A percentile compares a stretch with the other conserved stretches of the same genome.
Evolutionary conservation across 2,113 vertebrate species (phyloP).

Genomic region (Isurus oxyrinchus): DNA sequence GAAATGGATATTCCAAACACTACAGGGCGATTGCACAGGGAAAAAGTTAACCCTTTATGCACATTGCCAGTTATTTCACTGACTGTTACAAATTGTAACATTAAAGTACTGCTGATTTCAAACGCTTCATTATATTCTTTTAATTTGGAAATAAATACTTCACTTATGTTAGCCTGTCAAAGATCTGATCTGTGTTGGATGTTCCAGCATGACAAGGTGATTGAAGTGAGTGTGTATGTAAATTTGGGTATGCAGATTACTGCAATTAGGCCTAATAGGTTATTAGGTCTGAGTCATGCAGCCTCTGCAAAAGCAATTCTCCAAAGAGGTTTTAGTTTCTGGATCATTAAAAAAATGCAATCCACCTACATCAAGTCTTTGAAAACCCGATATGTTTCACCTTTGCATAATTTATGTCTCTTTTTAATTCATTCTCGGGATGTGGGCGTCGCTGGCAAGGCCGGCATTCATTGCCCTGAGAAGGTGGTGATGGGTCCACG

Average conservation of each 20-base stretch:
- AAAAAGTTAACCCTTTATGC: background rate
- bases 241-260: conserved; percentile 3
- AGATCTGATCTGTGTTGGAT: background rate
- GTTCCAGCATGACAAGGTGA: background rate
- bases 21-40: no score
- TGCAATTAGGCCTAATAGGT: conserved; percentile 13
- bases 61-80: background rate
- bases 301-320: background rate
- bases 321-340: background rate
- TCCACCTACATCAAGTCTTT: background rate
- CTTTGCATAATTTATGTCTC: background rate
- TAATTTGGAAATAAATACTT: conserved; percentile 29
- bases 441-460: background rate
- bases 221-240: background rate
- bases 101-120: background rate
- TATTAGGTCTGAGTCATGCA: background rate
- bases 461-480: background rate
- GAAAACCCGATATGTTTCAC: background rate
- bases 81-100: background rate
- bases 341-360: background rate
- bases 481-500: background rate
- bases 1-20: no score
- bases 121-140: background rate
- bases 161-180: background rate
- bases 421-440: background rate